Conservation (phyloP, 2,113 vertebrate species). For the Percopsis transmontana region DNA sequence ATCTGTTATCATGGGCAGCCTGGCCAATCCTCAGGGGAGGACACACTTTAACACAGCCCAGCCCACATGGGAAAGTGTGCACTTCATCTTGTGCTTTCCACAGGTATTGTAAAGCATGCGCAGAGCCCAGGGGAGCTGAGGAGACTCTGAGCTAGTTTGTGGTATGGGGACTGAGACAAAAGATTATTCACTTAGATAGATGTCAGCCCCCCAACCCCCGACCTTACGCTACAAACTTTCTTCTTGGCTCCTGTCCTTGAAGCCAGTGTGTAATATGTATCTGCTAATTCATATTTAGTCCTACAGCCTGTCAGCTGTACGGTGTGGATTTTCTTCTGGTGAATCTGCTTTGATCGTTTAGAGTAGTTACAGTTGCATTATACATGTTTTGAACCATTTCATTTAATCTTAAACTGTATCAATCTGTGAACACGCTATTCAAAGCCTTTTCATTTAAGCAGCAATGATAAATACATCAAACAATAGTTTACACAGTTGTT, state of each 20-base stretch:
- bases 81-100: not conserved
- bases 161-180: not conserved
- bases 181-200: not conserved
- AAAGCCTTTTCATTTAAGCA: too few species aligned
- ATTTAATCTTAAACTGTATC: too few species aligned
- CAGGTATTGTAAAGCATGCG: not conserved
- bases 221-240: not conserved
- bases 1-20: constrained; percentile 13
- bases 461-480: too few species aligned
- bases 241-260: not conserved
- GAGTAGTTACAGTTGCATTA: too few species aligned
- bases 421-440: too few species aligned
- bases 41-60: not conserved
- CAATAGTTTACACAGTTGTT: too few species aligned
- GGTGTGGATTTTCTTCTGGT: not conserved
- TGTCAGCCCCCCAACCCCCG: not conserved
- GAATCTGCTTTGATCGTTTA: not conserved
- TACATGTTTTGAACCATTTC: too few species aligned
- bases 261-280: not conserved
- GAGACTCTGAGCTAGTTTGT: not conserved
- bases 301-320: too few species aligned
- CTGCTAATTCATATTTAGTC: not conserved
- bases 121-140: not conserved
- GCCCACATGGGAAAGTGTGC: not conserved
- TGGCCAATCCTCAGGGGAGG: not conserved